phyloP scores from a whole-genome alignment of 2,797 vertebrate genomes.

The Microctenopoma steveboyesi region DNA sequence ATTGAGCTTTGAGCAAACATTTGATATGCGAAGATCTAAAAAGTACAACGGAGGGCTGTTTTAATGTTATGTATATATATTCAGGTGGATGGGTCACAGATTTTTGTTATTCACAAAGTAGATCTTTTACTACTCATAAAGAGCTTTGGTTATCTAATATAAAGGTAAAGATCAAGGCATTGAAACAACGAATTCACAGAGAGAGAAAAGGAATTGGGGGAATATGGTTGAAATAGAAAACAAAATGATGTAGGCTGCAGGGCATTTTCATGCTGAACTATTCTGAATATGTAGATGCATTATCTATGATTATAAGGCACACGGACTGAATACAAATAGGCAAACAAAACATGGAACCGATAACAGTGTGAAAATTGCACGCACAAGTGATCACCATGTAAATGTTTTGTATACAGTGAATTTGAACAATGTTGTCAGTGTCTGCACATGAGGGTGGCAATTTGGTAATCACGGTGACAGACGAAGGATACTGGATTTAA shows the following conservation, averaged over 20 bases:
- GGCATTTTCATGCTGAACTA: slow-evolving; percentile 24
- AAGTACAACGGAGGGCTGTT: background rate
- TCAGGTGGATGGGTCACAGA: background rate
- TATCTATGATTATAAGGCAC: slow-evolving; percentile 33
- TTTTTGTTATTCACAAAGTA: slow-evolving; percentile 37
- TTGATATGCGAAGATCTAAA: background rate
- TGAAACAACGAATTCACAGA: slow-evolving; percentile 32
- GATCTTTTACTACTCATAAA: slow-evolving; percentile 47
- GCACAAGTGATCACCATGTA: slow-evolving; percentile 15
- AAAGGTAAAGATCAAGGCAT: slow-evolving; percentile 46
- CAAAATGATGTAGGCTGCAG: slow-evolving; percentile 17
- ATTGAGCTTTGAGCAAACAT: background rate
- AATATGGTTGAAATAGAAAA: slow-evolving; percentile 6
- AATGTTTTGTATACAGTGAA: slow-evolving; percentile 42
- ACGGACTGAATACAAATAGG: slow-evolving; percentile 38
- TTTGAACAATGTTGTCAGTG: slow-evolving; percentile 37
- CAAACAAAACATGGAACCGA: slow-evolving; percentile 28
- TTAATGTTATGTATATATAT: background rate
- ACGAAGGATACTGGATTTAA: slow-evolving; percentile 47
- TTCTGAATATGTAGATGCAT: slow-evolving; percentile 45
- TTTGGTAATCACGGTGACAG: slow-evolving; percentile 45
- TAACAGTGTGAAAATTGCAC: background rate
- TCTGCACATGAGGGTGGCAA: slow-evolving; percentile 36
- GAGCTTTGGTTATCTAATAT: slow-evolving; percentile 42
- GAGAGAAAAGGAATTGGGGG: slow-evolving; percentile 2